Evolutionary conservation across 53 echinoderm and acorn worm species (phyloP), one percentile per base, ranked within the genome.

Genomic region (Temnopleurus reevesii): DNA sequence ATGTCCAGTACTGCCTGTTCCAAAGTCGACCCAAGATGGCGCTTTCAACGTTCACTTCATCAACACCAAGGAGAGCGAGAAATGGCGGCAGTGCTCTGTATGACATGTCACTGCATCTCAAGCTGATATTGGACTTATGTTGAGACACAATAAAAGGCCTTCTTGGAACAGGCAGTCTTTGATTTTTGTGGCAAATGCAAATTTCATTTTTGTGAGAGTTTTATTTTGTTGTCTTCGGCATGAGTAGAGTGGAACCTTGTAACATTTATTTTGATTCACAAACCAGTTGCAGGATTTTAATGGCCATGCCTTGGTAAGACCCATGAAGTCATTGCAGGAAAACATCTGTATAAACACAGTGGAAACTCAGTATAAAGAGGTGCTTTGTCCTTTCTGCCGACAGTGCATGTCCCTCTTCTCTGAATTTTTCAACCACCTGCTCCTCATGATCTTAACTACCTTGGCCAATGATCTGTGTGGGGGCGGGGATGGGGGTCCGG

Each of bases 141-240:
- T 71, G 36, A 71, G 23, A 38, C 12, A 23, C 44, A 86, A 86
- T 60, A 60, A 86, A 86, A 45, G 8, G 86, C 46, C 63, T 13
- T 24, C 2, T 43, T 59, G 59, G 46, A 46, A 45, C n/a, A 44
- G 61, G 86, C 86, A 86, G 86, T 60, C 46, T 44, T 84, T 84
- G 84, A 84, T 84, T 57, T 30, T 28, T 46, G 15, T 47, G 49
- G 47, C 15, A 21, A 76, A 46, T 28, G 49, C 79, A 79, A 47
- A 5, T 28, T 15, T 28, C 17, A 0, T 35, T 79, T 3, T 79
- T 4, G 8, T 0, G 3, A 8, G 12, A 46, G 49, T 79, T 79
- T 71, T 71, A 13, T 31, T 34, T 18, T n/a, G 0, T n/a, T 0
- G 18, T n/a, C 34, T 38, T 71, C 2, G n/a, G n/a, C n/a, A n/a